A percentile compares a stretch with the other conserved stretches of the same genome.
Evolutionary conservation across 30 jellyfish, hydroid and myxozoan genomes (phyloP).

Genomic region (Aurelia aurita complex sp. Pacific): DNA sequence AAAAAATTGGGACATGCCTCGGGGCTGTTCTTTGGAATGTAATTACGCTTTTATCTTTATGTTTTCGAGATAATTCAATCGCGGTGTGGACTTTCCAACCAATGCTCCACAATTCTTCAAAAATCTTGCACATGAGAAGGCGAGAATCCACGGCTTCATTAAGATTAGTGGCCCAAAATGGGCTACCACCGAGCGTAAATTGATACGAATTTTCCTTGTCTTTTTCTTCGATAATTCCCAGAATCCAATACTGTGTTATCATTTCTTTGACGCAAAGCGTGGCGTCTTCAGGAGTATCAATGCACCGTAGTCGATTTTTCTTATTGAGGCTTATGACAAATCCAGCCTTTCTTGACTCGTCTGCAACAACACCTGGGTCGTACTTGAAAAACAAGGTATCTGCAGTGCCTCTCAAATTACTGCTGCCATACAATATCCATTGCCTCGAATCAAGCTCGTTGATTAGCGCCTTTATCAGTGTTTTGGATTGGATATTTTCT

Average conservation of each 20-base stretch:
- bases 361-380: slow-evolving; percentile 1
- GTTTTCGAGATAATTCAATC: slow-evolving; percentile 35
- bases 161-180: slow-evolving; percentile 57
- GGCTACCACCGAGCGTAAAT: slow-evolving; percentile 61
- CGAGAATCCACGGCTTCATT: slow-evolving; percentile 37
- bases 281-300: slow-evolving; percentile 31
- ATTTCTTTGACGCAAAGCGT: slow-evolving; percentile 6
- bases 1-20: slow-evolving; percentile 16
- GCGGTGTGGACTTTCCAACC: slow-evolving; percentile 56
- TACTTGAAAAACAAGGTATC: slow-evolving; percentile 43
- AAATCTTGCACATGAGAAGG: slow-evolving; percentile 29
- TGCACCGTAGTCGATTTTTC: slow-evolving; percentile 54
- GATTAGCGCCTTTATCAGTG: slow-evolving; percentile 8
- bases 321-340: slow-evolving; percentile 29
- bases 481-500: slow-evolving; percentile 11
- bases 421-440: slow-evolving; percentile 43
- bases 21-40: slow-evolving; percentile 56
- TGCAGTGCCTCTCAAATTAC: slow-evolving; percentile 26
- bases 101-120: slow-evolving; percentile 39
- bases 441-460: slow-evolving; percentile 11
- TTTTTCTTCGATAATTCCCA: slow-evolving; percentile 39
- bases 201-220: slow-evolving; percentile 11
- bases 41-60: slow-evolving; percentile 39
- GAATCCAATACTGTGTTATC: slow-evolving; percentile 18
- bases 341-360: background rate